phyloP scores from a whole-genome alignment of 2,888 invertebrate species.

The Falcaria lacertinaria region DNA sequence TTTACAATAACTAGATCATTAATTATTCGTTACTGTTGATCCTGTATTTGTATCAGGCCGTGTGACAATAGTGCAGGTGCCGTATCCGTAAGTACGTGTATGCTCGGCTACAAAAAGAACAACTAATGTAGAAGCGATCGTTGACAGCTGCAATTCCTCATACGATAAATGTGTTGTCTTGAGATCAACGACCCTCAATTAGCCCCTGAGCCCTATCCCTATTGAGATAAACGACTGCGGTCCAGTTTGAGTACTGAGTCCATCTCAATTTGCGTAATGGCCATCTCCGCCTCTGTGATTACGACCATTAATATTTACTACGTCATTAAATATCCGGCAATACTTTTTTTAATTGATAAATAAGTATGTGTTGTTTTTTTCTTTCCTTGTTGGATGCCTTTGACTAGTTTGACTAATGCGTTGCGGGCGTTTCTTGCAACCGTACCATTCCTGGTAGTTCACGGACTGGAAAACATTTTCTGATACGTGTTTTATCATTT shows the following conservation, averaged over 20 bases:
- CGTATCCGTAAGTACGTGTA: slow-evolving; percentile 6
- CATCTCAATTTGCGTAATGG: slow-evolving; percentile 59
- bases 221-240: slow-evolving; percentile 54
- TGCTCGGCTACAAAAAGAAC: slow-evolving; percentile 7
- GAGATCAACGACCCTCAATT: slow-evolving; percentile 61
- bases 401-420: slow-evolving; percentile 2
- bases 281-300: slow-evolving; percentile 44
- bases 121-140: slow-evolving; percentile 25
- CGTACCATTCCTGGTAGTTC: slow-evolving; percentile 22
- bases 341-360: slow-evolving; percentile 35
- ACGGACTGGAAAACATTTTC: slow-evolving; percentile 31
- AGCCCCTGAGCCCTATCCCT: slow-evolving; percentile 54
- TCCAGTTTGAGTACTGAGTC: slow-evolving; percentile 33
- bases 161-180: slow-evolving; percentile 41
- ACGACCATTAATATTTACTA: slow-evolving; percentile 52
- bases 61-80: neutral
- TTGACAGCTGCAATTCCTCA: slow-evolving; percentile 40
- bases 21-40: too few species aligned
- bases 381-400: slow-evolving; percentile 2
- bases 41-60: neutral
- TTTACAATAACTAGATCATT: too few species aligned
- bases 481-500: slow-evolving; percentile 14
- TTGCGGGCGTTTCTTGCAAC: slow-evolving; percentile 8
- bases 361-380: slow-evolving; percentile 10
- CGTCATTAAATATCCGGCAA: slow-evolving; percentile 37